Evolutionary conservation across 2,113 vertebrate genomes (phyloP).

Genomic region (Callochromis pleurospilus): DNA sequence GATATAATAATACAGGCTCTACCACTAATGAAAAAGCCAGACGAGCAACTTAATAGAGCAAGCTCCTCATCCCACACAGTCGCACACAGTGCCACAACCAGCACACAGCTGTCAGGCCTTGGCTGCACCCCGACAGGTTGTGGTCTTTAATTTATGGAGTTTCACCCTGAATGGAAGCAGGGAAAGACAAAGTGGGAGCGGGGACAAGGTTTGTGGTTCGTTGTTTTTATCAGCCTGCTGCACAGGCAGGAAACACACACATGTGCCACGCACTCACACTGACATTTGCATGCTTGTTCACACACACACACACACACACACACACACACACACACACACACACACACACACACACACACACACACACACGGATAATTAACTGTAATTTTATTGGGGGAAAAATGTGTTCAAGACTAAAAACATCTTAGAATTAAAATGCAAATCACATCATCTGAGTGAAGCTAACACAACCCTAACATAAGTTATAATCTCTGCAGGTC

Average conservation of each 20-base stretch:
- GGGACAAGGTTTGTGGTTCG: constrained; percentile 50
- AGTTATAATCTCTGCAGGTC: constrained; percentile 34
- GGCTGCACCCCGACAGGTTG: constrained; percentile 32
- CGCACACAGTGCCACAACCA: not conserved
- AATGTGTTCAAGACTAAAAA: not conserved
- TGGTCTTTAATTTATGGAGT: constrained; percentile 55
- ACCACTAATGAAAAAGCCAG: not conserved
- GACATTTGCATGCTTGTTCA: not conserved
- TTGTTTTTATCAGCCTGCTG: constrained; percentile 56
- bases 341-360: not conserved
- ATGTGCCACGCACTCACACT: not conserved
- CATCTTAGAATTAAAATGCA: not conserved
- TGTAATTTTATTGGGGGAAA: not conserved
- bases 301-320: not conserved
- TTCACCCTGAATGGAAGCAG: constrained; percentile 32
- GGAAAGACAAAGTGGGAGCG: constrained; percentile 21
- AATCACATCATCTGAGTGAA: not conserved
- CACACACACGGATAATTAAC: not conserved
- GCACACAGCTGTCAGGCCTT: constrained; percentile 19
- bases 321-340: not conserved
- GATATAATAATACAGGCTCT: not conserved
- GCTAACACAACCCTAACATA: not conserved
- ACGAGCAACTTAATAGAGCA: not conserved
- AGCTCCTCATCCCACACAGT: not conserved
- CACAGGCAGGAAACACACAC: constrained; percentile 57